Conservation (phyloP, 2,113 vertebrate species). For the Corythornis cristatus region DNA sequence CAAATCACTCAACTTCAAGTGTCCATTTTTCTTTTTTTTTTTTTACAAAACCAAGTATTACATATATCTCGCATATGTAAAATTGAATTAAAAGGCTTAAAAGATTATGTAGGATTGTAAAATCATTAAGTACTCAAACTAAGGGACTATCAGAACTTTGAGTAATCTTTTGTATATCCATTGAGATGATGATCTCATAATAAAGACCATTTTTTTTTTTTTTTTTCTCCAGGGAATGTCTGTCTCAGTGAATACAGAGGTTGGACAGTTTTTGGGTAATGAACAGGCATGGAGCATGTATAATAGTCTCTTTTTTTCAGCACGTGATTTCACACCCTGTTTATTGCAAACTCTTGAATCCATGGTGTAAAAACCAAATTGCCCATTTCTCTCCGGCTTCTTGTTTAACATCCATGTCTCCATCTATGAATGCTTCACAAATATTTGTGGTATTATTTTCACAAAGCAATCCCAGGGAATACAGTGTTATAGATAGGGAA, state of each 20-base stretch:
- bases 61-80: neutral
- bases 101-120: neutral
- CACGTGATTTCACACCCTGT: neutral
- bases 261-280: neutral
- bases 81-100: neutral
- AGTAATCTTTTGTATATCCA: neutral
- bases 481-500: neutral
- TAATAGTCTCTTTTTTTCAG: neutral
- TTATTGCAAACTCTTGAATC: neutral
- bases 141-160: neutral
- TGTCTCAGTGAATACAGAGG: neutral
- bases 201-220: neutral
- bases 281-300: neutral
- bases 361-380: neutral
- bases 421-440: neutral
- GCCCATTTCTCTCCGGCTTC: neutral
- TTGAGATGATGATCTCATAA: neutral
- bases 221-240: neutral
- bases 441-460: neutral
- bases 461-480: neutral
- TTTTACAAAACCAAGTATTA: neutral
- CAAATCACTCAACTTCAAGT: neutral
- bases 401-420: neutral
- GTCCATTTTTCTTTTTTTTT: neutral
- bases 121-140: neutral